Percentiles rank a stretch among this genome's conserved stretches.
phyloP scores from a whole-genome alignment of 2,888 invertebrate genomes.

The Caenorhabditis zanzibari region DNA sequence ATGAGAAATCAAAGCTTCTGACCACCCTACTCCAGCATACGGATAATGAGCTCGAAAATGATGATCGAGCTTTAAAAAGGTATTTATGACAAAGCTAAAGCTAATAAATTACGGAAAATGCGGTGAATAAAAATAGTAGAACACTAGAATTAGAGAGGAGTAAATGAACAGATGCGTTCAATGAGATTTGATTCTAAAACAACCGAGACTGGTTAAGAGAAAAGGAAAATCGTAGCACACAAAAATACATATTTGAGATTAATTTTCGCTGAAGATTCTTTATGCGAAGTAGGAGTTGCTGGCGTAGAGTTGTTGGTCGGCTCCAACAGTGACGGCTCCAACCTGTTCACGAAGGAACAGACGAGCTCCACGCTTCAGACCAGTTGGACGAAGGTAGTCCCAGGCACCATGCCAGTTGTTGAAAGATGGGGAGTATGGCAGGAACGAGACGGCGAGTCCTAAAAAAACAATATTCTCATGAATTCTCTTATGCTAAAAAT shows the following conservation, averaged over 20 bases:
- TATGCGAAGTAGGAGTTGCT: conserved; percentile 80
- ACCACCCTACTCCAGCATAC: background rate
- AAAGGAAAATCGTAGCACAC: conserved; percentile 23
- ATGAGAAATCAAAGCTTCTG: background rate
- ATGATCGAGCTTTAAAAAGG: conserved; percentile 3
- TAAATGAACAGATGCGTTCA: conserved; percentile 21
- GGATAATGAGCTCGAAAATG: background rate
- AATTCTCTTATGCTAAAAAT: background rate
- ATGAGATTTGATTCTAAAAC: conserved; percentile 52
- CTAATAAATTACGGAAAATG: conserved; percentile 37
- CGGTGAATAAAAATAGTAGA: conserved; percentile 18
- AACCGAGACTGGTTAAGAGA: conserved; percentile 39
- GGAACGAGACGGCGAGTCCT: conserved; percentile 89
- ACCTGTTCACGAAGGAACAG: conserved; percentile 81
- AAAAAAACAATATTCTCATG: background rate
- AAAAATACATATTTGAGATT: conserved; percentile 47
- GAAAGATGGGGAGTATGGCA: conserved; percentile 92
- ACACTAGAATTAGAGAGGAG: background rate
- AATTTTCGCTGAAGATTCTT: background rate
- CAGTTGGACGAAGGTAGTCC: conserved; percentile 87
- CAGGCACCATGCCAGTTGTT: conserved; percentile 91
- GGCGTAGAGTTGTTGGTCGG: conserved; percentile 80
- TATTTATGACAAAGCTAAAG: conserved; percentile 27
- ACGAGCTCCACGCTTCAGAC: conserved; percentile 78
- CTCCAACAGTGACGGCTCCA: conserved; percentile 80